Evolutionary conservation across 2,113 vertebrate species (phyloP), one percentile per base, ranked within the genome.

Genomic region (Oophaga pumilio): DNA sequence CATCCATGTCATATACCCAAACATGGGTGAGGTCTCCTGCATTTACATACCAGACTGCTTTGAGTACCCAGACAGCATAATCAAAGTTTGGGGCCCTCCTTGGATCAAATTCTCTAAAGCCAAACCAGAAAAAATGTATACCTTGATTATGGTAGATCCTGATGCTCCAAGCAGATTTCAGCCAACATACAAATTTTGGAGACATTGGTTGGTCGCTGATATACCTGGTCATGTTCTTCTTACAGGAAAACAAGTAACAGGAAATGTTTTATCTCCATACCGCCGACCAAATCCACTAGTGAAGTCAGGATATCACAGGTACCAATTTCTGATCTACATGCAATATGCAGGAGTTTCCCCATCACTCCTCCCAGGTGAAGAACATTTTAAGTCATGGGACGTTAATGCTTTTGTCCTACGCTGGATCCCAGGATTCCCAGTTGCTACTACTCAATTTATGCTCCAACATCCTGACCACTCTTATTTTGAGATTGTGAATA

Each of bases 91-190:
- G 95, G 11, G 24, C 0, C 0, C 43, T 6, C 95, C 95, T 0
- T 12, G 0, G 0, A 90, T 96, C 0, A 91, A 82, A 22, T 95
- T 88, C 89, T 76, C 84, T 0, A 3, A 0, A n/a, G 95, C 95
- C 0, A 0, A 82, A 0, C 59, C 91, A 82, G 76, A 20, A 8
- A 91, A 90, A 76, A 93, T 56, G 53, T 97, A 98, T 2, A 53
- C 93, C 14, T 91, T 99, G 92, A 89, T 96, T 90, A 96, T 99
- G 97, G 96, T 97, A 89, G 97, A 99, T 60, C 96, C 97, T 0
- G 97, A 99, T 1, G 93, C 94, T 83, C 97, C 97, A 1, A 96
- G 92, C 83, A 94, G 91, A 76, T 18, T 78, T 18, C 76, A 92
- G 3, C 96, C 96, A 28, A 87, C 0, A 24, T 85, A 86, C 12